These are phyloP conservation scores for Chironex yamaguchii DNA, from an alignment of 30 jellyfish, hydroid and myxozoan species.

Conservation along the genomic window DNA sequence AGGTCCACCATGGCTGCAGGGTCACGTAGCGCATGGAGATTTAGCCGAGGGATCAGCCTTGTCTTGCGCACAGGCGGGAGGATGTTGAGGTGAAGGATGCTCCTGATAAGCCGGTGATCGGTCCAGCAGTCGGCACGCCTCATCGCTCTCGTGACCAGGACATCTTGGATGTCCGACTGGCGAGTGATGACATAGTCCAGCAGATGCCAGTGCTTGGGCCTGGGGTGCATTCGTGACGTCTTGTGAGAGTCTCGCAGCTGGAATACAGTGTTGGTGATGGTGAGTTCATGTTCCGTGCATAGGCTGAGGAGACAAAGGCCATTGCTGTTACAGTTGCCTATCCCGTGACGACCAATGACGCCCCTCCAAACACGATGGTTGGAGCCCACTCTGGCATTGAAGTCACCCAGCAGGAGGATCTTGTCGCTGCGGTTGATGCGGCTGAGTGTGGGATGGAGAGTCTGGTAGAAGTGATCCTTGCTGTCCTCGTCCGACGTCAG, in stretches of 20 bases:
- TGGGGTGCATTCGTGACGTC: slow-evolving; percentile 17
- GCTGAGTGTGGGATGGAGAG: no score
- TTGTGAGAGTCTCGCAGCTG: background rate
- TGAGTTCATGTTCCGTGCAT: background rate
- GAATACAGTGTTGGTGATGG: slow-evolving; percentile 19
- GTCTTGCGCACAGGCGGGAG: no score
- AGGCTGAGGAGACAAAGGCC: background rate
- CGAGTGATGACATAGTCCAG: slow-evolving; percentile 6
- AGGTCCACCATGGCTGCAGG: no score
- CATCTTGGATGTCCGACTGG: slow-evolving; percentile 4
- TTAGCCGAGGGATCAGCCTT: no score
- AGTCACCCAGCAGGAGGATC: slow-evolving; percentile 9
- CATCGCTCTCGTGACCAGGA: slow-evolving; percentile 1
- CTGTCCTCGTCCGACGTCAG: no score
- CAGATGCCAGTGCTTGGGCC: slow-evolving; percentile 35
- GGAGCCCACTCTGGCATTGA: slow-evolving; percentile 26
- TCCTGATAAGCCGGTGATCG: slow-evolving; percentile 6
- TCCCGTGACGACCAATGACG: slow-evolving; percentile 2
- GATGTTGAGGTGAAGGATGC: slow-evolving; percentile 5
- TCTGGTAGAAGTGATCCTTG: no score
- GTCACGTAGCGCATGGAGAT: no score
- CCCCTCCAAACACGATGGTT: slow-evolving; percentile 1
- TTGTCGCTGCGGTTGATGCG: background rate
- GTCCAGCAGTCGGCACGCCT: slow-evolving; percentile 18
- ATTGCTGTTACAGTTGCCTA: slow-evolving; percentile 7